Base-by-base conservation (phyloP, 2,888 invertebrate genomes). In the Dorcus parallelipipedus region DNA sequence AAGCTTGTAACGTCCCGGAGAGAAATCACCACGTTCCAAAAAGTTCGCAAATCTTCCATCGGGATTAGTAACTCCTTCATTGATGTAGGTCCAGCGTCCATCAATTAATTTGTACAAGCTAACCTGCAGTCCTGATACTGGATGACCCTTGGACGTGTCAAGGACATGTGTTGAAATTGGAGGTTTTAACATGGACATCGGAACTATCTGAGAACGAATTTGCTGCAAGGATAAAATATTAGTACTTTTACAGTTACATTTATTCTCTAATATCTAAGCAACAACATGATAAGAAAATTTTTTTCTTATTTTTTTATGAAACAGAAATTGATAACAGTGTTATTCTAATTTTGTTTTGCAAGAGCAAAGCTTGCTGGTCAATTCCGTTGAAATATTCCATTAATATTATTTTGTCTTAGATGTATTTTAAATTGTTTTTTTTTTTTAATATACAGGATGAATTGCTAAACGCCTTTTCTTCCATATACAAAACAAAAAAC, bases 101-200 rank as follows among this genome's bases (percentile, higher is more conserved):
- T 85, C 84, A 55, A 83, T 82, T 38, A 86, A 78, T 73, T 87
- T 87, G 68, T 85, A 87, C 5, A 91, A 76, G 57, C 86, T 86
- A 7, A 90, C 86, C 69, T 84, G 84, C 1, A 92, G 70, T 1
- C 87, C 87, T 1, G 76, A 75, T 0, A 87, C 87, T 0, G 92
- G 88, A 48, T 75, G 73, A 0, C 93, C 93, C 48, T 82, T 82
- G 0, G 87, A 83, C 1, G 86, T 88, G 67, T 93, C 92, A 60
- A 90, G 75, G 0, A 91, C 87, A 73, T 91, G 89, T 0, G 90
- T 88, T 0, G 91, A 87, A 65, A 93, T 81, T 2, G 88, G 83
- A 0, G 85, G 81, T 48, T 81, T 81, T 8, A 52, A 43, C 8
- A 55, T 38, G 38, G 60, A 50, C 62, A 64, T 63, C 56, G 64